Evolutionary conservation across 2,113 vertebrate genomes (phyloP).

Genomic region (human): GRCh38 chr7:82517001-82517500

Average conservation of each 20-base stretch:
- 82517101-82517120: neutral
- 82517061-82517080: constrained; percentile 38
- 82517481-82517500: neutral
- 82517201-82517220: constrained; percentile 59
- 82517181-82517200: constrained; percentile 36
- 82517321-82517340: neutral
- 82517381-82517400: neutral
- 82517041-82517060: neutral
- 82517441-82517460: neutral
- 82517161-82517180: constrained; percentile 48
- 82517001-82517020: constrained; percentile 14
- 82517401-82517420: neutral
- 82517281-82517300: constrained; percentile 57
- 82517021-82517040: neutral
- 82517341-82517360: neutral
- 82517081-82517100: neutral
- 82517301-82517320: constrained; percentile 32
- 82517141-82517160: constrained; percentile 51
- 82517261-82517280: constrained; percentile 36
- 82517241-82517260: constrained; percentile 71
- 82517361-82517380: neutral
- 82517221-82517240: constrained; percentile 77
- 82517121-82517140: constrained; percentile 25
- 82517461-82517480: neutral
- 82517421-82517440: neutral